Percentiles rank a stretch among this genome's conserved stretches.
Conservation (phyloP, 1,140 invertebrate species). For the Piezodorus guildinii region DNA sequence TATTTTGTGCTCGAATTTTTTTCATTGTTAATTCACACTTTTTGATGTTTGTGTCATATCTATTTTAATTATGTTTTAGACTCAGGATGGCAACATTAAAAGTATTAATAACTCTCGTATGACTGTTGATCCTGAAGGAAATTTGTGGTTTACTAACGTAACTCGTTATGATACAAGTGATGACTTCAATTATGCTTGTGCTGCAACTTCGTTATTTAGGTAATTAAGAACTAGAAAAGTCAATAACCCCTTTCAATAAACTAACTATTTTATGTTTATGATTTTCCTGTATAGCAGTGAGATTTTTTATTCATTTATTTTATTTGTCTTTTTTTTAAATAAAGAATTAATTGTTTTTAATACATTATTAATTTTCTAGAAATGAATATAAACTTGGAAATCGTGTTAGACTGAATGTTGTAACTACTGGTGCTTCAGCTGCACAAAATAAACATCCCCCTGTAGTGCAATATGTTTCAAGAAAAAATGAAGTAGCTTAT, state of each 20-base stretch:
- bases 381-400: constrained; percentile 88
- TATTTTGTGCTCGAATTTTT: no score
- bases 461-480: constrained; percentile 66
- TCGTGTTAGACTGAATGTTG: constrained; percentile 63
- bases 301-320: no score
- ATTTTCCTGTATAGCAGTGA: background rate
- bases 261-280: background rate
- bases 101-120: constrained; percentile 86
- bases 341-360: constrained; percentile 13
- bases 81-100: constrained; percentile 61
- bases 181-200: constrained; percentile 78
- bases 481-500: constrained; percentile 72
- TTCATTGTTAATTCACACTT: background rate
- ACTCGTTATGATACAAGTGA: constrained; percentile 69
- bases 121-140: constrained; percentile 87
- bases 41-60: background rate
- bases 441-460: constrained; percentile 66
- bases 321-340: background rate
- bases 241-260: background rate
- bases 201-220: constrained; percentile 68
- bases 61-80: constrained; percentile 32
- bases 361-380: constrained; percentile 37
- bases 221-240: constrained; percentile 18
- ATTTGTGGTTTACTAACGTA: constrained; percentile 88
- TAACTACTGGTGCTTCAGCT: constrained; percentile 58